phyloP scores from a whole-genome alignment of 2,113 vertebrate genomes.

The Calonectris borealis region DNA sequence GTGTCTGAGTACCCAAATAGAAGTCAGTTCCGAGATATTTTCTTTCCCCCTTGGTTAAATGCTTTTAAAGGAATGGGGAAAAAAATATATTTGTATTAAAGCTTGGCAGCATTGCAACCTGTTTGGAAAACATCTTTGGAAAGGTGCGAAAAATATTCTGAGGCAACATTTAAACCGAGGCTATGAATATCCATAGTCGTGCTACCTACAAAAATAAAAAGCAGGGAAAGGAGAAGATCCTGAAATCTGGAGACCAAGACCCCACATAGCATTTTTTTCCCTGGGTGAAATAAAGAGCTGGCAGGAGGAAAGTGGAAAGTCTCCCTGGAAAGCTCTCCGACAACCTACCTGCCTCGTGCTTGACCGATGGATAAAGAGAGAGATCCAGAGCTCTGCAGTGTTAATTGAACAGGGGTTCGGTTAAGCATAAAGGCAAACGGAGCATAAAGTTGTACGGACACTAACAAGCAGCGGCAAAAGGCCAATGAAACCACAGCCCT shows the following conservation, averaged over 20 bases:
- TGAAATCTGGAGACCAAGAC: neutral
- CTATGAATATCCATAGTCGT: neutral
- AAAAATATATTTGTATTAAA: neutral
- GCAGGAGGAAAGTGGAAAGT: neutral
- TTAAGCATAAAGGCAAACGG: neutral
- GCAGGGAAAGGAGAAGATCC: neutral
- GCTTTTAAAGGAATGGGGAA: neutral
- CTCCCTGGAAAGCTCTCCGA: neutral
- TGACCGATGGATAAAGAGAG: neutral
- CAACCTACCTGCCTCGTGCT: neutral
- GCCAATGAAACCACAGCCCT: slow-evolving; percentile 59
- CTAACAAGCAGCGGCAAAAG: neutral
- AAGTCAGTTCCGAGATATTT: neutral
- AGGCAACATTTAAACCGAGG: neutral
- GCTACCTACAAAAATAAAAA: neutral
- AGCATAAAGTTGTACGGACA: neutral
- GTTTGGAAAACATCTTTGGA: neutral
- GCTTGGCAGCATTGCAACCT: neutral
- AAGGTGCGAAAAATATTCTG: neutral
- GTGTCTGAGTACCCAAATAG: slow-evolving; percentile 8
- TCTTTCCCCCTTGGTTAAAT: neutral
- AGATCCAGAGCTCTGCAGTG: neutral
- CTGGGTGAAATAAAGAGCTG: neutral
- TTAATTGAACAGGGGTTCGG: neutral
- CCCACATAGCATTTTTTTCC: rapidly evolving